Conservation (phyloP, 2,888 invertebrate species). For the Thalpophila matura region DNA sequence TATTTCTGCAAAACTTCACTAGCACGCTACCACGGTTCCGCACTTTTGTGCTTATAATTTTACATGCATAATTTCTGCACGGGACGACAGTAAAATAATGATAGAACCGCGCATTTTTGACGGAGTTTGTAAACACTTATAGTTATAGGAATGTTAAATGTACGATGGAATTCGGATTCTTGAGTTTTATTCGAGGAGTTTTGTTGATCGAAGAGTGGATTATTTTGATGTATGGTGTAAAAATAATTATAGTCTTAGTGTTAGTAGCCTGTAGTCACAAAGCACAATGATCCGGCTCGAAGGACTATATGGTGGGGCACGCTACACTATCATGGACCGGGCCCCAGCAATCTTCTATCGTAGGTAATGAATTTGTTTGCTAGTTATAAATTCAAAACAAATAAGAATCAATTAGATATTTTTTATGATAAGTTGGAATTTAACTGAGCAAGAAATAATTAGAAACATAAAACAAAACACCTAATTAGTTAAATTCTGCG, state of each 20-base stretch:
- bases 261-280: no score
- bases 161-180: not conserved
- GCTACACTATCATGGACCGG: no score
- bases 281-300: no score
- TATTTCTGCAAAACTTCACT: slow-evolving; percentile 35
- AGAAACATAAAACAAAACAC: not conserved
- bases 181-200: not conserved
- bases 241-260: no score
- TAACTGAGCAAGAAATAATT: not conserved
- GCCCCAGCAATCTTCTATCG: no score
- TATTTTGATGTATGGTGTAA: no score
- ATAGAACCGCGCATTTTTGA: not conserved
- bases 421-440: not conserved
- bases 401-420: no score
- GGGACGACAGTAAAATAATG: not conserved
- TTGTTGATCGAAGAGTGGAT: not conserved
- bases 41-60: slow-evolving; percentile 30
- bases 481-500: not conserved
- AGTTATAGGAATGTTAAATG: no score
- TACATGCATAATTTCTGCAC: slow-evolving; percentile 9
- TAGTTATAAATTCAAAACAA: no score
- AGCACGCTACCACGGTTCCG: slow-evolving; percentile 15
- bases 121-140: not conserved
- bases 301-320: no score
- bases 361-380: no score